phyloP scores from a whole-genome alignment of 2,113 vertebrate genomes.

The Elephas maximus region DNA sequence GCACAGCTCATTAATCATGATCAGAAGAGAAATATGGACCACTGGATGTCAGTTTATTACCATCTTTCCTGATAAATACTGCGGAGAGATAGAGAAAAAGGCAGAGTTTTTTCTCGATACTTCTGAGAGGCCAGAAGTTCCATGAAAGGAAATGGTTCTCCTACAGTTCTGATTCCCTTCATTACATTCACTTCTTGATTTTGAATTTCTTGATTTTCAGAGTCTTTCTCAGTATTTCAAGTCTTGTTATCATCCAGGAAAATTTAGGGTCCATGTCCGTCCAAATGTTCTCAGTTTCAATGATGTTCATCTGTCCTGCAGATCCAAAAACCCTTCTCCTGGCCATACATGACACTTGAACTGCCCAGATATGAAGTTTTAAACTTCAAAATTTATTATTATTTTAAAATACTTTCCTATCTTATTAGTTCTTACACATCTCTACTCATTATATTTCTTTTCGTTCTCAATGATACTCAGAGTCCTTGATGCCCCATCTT shows the following conservation, averaged over 20 bases:
- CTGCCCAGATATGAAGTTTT: neutral
- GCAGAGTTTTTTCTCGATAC: neutral
- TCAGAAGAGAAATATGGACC: neutral
- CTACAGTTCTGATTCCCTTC: neutral
- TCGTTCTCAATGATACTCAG: neutral
- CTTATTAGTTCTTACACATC: neutral
- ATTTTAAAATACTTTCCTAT: neutral
- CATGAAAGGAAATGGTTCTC: neutral
- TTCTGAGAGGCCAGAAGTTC: neutral
- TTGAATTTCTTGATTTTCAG: neutral
- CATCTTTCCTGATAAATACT: neutral
- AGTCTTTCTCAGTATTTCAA: neutral
- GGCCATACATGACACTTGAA: neutral
- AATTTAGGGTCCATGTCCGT: neutral
- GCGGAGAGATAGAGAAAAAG: neutral
- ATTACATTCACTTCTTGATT: neutral
- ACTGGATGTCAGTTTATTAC: neutral
- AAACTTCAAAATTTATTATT: neutral
- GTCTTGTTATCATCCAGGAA: conserved; percentile 4
- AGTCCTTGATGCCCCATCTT: neutral
- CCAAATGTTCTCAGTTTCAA: neutral
- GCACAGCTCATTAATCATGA: neutral
- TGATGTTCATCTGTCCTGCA: neutral
- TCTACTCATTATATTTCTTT: neutral
- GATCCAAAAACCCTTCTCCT: neutral